These are phyloP conservation scores for Buteo buteo DNA, from an alignment of 2,113 vertebrate genomes.

Conservation along the genomic window DNA sequence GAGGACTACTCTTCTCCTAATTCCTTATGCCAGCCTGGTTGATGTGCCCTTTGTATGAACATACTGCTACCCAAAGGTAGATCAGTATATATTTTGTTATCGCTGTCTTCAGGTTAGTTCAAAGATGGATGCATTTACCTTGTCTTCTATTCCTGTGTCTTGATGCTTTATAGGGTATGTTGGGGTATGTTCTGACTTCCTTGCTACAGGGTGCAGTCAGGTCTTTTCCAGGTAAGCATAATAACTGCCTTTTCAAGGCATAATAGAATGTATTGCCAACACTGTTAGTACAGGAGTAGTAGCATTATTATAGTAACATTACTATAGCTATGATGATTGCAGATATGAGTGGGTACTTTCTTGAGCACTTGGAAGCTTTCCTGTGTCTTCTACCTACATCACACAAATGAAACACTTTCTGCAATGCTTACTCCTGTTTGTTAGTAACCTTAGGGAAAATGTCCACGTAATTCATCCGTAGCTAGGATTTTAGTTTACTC, in stretches of 20 bases:
- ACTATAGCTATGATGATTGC: neutral
- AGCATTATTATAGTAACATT: neutral
- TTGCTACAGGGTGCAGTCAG: neutral
- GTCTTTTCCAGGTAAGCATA: neutral
- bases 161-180: neutral
- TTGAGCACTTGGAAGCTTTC: neutral
- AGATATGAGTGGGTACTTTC: neutral
- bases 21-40: neutral
- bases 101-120: neutral
- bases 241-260: neutral
- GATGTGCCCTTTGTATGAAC: neutral
- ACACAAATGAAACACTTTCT: neutral
- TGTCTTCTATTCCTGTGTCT: neutral
- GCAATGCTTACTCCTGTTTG: neutral
- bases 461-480: neutral
- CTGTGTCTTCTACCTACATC: neutral
- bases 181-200: neutral
- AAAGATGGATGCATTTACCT: neutral
- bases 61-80: neutral
- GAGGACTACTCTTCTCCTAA: neutral
- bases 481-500: neutral
- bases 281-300: neutral
- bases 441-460: neutral
- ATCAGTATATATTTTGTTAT: neutral
- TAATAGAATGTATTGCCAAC: neutral